Evolutionary conservation across 2,888 invertebrate species (phyloP), one percentile per base, ranked within the genome.

Genomic region (Allygus modestus): DNA sequence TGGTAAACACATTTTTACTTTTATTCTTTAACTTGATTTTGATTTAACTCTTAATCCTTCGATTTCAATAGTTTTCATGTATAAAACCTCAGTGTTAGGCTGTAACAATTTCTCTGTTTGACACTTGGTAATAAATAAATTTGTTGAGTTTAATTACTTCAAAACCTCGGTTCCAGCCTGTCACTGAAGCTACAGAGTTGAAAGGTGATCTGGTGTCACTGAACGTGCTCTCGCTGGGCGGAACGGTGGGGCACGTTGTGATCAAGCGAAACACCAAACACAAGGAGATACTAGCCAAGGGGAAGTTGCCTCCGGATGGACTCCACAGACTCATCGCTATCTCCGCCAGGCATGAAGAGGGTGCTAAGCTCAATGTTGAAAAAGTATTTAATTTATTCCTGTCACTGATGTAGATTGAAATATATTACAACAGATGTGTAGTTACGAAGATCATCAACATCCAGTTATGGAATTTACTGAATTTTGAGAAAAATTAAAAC

Each of bases 221-320:
- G 84, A 93, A 92, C 89, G 92, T 92, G 5, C 92, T 93, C 88
- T 93, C 93, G 11, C 92, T 93, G 89, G 92, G 93, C 82, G 93
- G 93, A n/a, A 88, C 90, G n/a, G 90, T 91, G 87, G 90, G 90
- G 9, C 92, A 92, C 88, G 89, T 90, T 79, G 87, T 92, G 61
- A 87, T 92, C 31, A 88, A 89, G 86, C 90, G 91, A n/a, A 88
- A 90, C 86, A 86, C 85, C 15, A 88, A 88, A 84, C 91, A 17
- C 87, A 91, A 88, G 77, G 65, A 58, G 12, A 17, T 23, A 71
- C 54, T 71, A 0, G 51, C 86, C 33, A 23, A 51, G 1, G 84
- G 83, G 23, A 84, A 85, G 37, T 33, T 87, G 28, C 87, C 86
- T 43, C 73, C 83, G 11, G 87, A 87, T 73, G 85, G 85, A 17